These are phyloP conservation scores for Nannobrachium achirus DNA, from an alignment of 2,113 vertebrate species.

Conservation along the genomic window DNA sequence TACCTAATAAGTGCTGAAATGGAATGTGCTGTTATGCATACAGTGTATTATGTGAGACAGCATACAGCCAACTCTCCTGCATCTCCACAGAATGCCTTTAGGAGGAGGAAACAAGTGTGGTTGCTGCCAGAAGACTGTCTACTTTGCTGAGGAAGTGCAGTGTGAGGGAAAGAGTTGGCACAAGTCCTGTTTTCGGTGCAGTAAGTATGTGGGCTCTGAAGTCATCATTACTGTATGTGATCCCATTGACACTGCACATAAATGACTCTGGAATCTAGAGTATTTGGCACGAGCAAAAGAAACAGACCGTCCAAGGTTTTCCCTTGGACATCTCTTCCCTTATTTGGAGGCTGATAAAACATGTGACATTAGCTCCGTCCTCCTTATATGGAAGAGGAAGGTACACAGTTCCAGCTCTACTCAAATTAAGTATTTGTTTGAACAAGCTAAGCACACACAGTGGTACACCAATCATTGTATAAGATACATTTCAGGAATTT, in stretches of 20 bases:
- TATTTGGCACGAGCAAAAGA: conserved; percentile 50
- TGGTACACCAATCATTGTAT: conserved; percentile 1
- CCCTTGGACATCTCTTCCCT: conserved; percentile 45
- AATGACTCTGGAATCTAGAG: conserved; percentile 52
- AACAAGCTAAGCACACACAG: conserved; percentile 5
- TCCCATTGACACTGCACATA: background rate
- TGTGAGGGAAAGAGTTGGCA: conserved; percentile 95
- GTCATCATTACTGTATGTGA: conserved; percentile 28
- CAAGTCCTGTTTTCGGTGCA: conserved; percentile 94
- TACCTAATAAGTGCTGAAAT: background rate
- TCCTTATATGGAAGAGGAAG: conserved; percentile 69
- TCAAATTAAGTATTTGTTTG: conserved; percentile 16
- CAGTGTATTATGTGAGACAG: conserved; percentile 25
- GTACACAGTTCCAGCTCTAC: conserved; percentile 7
- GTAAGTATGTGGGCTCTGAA: conserved; percentile 80
- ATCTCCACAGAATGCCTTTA: conserved; percentile 75
- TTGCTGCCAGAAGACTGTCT: conserved; percentile 88
- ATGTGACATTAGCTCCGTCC: conserved; percentile 51
- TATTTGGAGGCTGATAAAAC: conserved; percentile 63
- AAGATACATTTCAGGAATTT: background rate
- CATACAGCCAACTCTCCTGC: conserved; percentile 17
- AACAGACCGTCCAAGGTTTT: conserved; percentile 53
- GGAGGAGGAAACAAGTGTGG: conserved; percentile 95
- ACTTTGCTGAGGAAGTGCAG: conserved; percentile 96
- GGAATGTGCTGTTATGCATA: conserved; percentile 10